A percentile compares a stretch with the other conserved stretches of the same genome.
Evolutionary conservation across 1,140 invertebrate species (phyloP).

Genomic region (Agrilus planipennis): DNA sequence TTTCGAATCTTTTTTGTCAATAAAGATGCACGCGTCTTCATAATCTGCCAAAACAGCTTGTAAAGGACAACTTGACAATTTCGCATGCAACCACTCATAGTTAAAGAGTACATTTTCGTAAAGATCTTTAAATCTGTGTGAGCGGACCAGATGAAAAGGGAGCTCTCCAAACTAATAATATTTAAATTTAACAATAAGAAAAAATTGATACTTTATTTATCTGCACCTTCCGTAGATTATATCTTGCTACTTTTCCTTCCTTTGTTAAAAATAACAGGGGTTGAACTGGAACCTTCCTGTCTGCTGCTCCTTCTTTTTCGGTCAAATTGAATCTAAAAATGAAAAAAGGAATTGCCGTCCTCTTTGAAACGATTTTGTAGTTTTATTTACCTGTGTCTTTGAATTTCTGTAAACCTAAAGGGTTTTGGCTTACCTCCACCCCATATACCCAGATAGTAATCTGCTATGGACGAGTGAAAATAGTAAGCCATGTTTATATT

Average conservation of each 20-base stretch:
- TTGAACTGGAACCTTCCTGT: conserved; percentile 91
- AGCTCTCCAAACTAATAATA: conserved; percentile 76
- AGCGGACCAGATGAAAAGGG: conserved; percentile 85
- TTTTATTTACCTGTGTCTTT: conserved; percentile 58
- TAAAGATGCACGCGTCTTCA: conserved; percentile 81
- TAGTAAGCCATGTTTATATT: conserved; percentile 94
- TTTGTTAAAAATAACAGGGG: conserved; percentile 86
- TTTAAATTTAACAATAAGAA: too few species aligned
- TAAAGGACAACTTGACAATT: conserved; percentile 86
- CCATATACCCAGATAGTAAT: conserved; percentile 96
- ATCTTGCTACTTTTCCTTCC: conserved; percentile 75
- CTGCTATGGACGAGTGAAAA: conserved; percentile 94
- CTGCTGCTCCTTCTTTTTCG: conserved; percentile 85
- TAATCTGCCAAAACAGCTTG: conserved; percentile 91
- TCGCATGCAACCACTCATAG: conserved; percentile 95
- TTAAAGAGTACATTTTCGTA: conserved; percentile 93
- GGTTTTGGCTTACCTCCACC: conserved; percentile 88
- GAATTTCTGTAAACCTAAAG: conserved; percentile 95
- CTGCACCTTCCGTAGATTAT: conserved; percentile 73
- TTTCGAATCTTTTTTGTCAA: conserved; percentile 72
- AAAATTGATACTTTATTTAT: neutral
- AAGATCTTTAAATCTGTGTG: conserved; percentile 82
- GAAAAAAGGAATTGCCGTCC: neutral
- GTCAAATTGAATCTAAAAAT: conserved; percentile 61
- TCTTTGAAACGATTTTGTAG: neutral